These are phyloP conservation scores for Enteromius paludinosus DNA, from an alignment of 2,797 vertebrate genomes.

Conservation along the genomic window DNA sequence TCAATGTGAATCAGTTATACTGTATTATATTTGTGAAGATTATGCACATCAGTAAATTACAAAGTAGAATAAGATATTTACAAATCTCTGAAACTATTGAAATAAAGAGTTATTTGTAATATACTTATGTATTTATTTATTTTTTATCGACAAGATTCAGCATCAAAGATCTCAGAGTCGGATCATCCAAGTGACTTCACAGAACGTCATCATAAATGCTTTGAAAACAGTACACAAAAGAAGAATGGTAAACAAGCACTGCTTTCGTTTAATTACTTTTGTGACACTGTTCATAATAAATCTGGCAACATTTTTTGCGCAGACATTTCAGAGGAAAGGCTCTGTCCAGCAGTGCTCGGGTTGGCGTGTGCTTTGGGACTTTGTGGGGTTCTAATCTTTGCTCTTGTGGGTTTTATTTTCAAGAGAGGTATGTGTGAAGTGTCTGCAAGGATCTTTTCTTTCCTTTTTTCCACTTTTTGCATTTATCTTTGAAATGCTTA, in stretches of 20 bases:
- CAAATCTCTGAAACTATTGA: neutral
- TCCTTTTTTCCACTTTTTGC: neutral
- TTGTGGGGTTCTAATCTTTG: slow-evolving; percentile 18
- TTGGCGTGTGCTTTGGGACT: slow-evolving; percentile 13
- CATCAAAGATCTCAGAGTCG: neutral
- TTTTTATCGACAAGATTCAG: neutral
- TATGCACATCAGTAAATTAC: neutral
- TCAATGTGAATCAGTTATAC: neutral
- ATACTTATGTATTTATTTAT: neutral
- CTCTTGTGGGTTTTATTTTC: neutral
- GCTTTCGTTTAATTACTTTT: neutral
- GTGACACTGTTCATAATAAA: neutral
- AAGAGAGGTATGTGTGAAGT: neutral
- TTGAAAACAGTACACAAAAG: neutral
- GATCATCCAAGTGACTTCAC: neutral
- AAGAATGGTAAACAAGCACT: neutral
- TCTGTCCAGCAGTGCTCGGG: neutral
- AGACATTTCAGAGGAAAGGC: slow-evolving; percentile 3
- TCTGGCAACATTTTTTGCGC: neutral
- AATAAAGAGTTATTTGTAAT: neutral
- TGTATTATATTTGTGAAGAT: neutral
- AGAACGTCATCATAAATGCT: neutral
- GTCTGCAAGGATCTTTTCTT: neutral
- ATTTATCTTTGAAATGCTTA: neutral
- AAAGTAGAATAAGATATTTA: neutral